Base-by-base conservation (phyloP, 2,888 invertebrate species). In the Zootermopsis nevadensis region DNA sequence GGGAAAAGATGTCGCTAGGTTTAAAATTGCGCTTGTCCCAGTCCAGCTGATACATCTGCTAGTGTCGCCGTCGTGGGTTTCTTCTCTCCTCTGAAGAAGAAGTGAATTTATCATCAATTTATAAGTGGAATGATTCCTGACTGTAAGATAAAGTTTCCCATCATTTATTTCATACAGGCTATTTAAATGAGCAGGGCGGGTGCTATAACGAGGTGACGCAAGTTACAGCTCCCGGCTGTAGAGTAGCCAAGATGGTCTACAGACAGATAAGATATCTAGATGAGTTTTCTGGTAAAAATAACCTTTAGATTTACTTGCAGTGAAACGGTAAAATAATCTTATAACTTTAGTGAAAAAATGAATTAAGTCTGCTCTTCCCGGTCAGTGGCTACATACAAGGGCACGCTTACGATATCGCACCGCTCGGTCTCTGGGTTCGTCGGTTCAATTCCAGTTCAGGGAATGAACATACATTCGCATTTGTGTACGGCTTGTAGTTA, bases 161-260 rank as follows among this genome's bases (percentile, higher is more conserved):
- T 60, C 24, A 60, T 60, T 60, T n/a, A 60, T n/a, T 60, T n/a
- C n/a, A 2, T 3, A 60, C 10, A n/a, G n/a, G n/a, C n/a, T n/a
- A n/a, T 60, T 60, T 24, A 38, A 74, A 74, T 38, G 35, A 38
- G n/a, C 38, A 38, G 74, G 74, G 22, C 22, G 74, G 74, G 7
- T 6, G n/a, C 12, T 24, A 22, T 79, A 66, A 79, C 60, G 60
- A 55, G 79, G 79, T 60, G 79, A 79, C 79, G 33, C 35, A 79
- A 79, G 31, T 79, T 79, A 79, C 33, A 48, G 79, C 79, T 79
- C 35, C 55, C 55, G 77, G 77, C 31, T 55, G n/a, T n/a, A 4
- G 19, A 22, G 30, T 19, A 48, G 48, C 15, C 48, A 48, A 48
- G 48, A 48, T 48, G n/a, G 60, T 8, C 4, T 27, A 27, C 12